Percentiles rank a stretch among this genome's conserved stretches.
phyloP scores from a whole-genome alignment of 2,113 vertebrate genomes.

The Promerops cafer region DNA sequence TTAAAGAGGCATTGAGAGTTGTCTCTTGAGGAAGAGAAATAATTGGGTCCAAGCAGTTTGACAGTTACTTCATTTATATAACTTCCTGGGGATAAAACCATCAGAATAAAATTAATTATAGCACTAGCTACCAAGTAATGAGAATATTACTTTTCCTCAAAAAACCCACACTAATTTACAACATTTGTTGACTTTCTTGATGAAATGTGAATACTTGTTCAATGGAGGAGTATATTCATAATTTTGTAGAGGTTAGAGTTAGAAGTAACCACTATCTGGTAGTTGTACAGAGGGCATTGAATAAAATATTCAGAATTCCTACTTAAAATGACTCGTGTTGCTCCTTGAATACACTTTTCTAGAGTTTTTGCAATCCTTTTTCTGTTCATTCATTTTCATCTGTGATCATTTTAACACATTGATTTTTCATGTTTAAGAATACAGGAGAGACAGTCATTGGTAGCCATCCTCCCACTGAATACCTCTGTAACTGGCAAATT shows the following conservation, averaged over 20 bases:
- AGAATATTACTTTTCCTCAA: not conserved
- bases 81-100: not conserved
- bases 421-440: not conserved
- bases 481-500: not conserved
- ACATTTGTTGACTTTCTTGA: not conserved
- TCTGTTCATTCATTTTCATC: not conserved
- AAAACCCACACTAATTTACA: not conserved
- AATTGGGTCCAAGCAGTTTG: not conserved
- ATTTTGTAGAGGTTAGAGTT: not conserved
- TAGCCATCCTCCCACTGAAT: not conserved
- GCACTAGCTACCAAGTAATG: not conserved
- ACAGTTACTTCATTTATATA: not conserved
- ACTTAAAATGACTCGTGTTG: not conserved
- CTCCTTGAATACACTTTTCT: not conserved
- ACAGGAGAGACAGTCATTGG: not conserved
- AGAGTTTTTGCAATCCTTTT: not conserved
- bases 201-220: not conserved
- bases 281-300: not conserved
- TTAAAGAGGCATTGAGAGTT: not conserved
- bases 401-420: not conserved
- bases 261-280: not conserved
- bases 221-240: not conserved
- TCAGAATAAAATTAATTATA: not conserved
- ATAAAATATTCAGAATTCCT: not conserved
- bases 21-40: not conserved